These are phyloP conservation scores for Oncorhynchus kisutch DNA, from an alignment of 2,113 vertebrate species.

Conservation along the genomic window DNA sequence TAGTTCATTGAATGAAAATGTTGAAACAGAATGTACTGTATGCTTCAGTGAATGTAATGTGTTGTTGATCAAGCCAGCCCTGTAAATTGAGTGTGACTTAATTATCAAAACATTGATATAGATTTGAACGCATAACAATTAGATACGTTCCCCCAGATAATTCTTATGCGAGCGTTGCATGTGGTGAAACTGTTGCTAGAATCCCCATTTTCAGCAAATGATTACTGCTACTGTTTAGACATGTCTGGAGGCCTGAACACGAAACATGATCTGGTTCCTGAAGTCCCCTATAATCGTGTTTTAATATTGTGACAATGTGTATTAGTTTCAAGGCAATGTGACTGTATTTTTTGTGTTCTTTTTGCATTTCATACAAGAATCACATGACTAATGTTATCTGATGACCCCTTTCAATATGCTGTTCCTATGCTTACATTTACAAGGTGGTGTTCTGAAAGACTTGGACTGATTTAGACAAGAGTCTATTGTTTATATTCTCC, in stretches of 20 bases:
- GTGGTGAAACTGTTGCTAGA: constrained; percentile 25
- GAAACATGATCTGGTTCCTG: neutral
- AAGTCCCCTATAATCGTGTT: constrained; percentile 9
- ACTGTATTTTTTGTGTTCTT: constrained; percentile 24
- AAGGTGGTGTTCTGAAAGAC: constrained; percentile 1
- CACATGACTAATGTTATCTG: neutral
- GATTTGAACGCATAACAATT: neutral
- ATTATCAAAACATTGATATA: neutral
- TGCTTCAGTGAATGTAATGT: constrained; percentile 63
- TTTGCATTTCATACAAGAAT: constrained; percentile 34
- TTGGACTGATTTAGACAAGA: neutral
- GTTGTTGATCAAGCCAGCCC: constrained; percentile 51
- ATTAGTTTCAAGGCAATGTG: constrained; percentile 35
- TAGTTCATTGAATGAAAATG: constrained; percentile 56
- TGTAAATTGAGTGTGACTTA: neutral
- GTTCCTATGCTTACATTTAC: constrained; percentile 40
- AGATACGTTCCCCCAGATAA: neutral
- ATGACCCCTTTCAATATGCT: neutral
- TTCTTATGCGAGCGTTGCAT: constrained; percentile 40
- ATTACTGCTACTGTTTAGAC: neutral
- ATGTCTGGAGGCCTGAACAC: constrained; percentile 5
- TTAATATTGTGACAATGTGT: constrained; percentile 32
- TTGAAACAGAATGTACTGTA: constrained; percentile 59
- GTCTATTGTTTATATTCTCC: constrained; percentile 18
- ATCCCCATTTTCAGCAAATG: constrained; percentile 9